These are phyloP conservation scores for Panagrolaimus sp. DNA, from an alignment of 1,140 invertebrate species.

Conservation along the genomic window DNA sequence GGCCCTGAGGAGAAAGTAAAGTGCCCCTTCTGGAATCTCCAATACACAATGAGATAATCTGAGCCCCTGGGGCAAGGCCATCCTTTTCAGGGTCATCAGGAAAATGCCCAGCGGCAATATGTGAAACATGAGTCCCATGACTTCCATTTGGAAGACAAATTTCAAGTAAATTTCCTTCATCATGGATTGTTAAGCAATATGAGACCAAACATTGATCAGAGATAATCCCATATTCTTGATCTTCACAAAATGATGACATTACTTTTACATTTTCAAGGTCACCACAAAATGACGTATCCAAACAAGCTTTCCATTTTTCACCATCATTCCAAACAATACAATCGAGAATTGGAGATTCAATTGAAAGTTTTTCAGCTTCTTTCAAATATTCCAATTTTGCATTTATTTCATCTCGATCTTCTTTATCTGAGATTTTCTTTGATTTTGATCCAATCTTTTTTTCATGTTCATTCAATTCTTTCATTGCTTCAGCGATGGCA, in stretches of 20 bases:
- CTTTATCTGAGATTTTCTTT: constrained; percentile 68
- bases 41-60: constrained; percentile 84
- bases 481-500: constrained; percentile 70
- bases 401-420: constrained; percentile 81
- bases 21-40: constrained; percentile 77
- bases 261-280: constrained; percentile 71
- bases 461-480: constrained; percentile 67
- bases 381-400: constrained; percentile 76
- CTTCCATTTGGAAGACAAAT: constrained; percentile 70
- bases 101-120: constrained; percentile 87
- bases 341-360: constrained; percentile 81
- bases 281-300: constrained; percentile 77
- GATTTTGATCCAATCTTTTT: constrained; percentile 59
- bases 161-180: constrained; percentile 82
- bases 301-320: constrained; percentile 69
- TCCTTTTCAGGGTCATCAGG: constrained; percentile 80
- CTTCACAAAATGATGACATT: constrained; percentile 76
- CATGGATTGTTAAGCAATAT: constrained; percentile 82
- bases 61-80: constrained; percentile 88
- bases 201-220: constrained; percentile 62
- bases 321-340: constrained; percentile 85
- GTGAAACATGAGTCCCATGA: constrained; percentile 94
- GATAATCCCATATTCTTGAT: constrained; percentile 73
- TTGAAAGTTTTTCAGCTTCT: constrained; percentile 74
- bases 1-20: no score